phyloP scores from a whole-genome alignment of 2,113 vertebrate genomes.

The Dascyllus trimaculatus region DNA sequence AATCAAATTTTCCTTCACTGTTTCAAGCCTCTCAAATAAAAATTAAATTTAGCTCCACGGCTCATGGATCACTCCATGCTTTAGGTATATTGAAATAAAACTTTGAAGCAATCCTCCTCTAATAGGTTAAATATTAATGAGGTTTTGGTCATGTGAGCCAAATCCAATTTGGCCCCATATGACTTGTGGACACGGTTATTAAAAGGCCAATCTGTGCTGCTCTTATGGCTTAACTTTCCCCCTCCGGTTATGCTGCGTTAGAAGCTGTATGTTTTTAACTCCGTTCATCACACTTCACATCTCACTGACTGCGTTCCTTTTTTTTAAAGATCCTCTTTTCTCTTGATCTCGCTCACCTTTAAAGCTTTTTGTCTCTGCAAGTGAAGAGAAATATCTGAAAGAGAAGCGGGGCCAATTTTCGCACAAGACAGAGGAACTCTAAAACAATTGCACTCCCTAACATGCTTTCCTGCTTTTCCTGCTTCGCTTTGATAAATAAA shows the following conservation, averaged over 20 bases:
- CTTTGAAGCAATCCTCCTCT: slow-evolving; percentile 69
- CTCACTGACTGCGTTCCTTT: slow-evolving; percentile 37
- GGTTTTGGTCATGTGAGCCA: slow-evolving; percentile 80
- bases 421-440: slow-evolving; percentile 55
- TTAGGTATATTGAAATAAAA: slow-evolving; percentile 73
- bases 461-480: slow-evolving; percentile 50
- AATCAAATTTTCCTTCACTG: slow-evolving; percentile 43
- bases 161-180: slow-evolving; percentile 78
- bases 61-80: slow-evolving; percentile 44
- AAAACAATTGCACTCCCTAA: slow-evolving; percentile 64
- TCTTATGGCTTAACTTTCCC: slow-evolving; percentile 57
- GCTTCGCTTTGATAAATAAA: slow-evolving; percentile 70
- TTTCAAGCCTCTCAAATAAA: slow-evolving; percentile 51
- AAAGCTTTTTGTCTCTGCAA: slow-evolving; percentile 49
- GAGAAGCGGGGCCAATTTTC: slow-evolving; percentile 60
- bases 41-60: slow-evolving; percentile 44
- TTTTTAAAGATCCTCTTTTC: slow-evolving; percentile 49
- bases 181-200: slow-evolving; percentile 75
- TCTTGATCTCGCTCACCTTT: slow-evolving; percentile 49
- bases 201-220: slow-evolving; percentile 75
- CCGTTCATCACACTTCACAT: slow-evolving; percentile 66
- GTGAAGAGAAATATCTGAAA: slow-evolving; percentile 59
- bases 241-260: slow-evolving; percentile 41
- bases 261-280: slow-evolving; percentile 67
- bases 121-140: slow-evolving; percentile 80